Base-by-base conservation (phyloP, 1,140 invertebrate species). In the Branchinecta lynchi region DNA sequence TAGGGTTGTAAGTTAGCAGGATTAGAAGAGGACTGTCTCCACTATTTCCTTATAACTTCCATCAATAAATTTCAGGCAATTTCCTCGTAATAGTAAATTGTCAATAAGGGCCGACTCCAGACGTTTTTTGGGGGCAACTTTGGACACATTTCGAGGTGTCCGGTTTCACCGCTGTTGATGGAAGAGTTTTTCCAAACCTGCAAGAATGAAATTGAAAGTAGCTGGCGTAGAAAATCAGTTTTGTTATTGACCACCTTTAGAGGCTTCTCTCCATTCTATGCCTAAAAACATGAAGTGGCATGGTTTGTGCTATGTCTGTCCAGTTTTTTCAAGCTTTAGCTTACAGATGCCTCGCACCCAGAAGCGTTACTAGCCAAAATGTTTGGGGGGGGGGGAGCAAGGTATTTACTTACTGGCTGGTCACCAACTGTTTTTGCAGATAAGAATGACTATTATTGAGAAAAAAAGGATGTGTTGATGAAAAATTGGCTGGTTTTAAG, bases 241-340 rank as follows among this genome's bases (percentile, higher is more conserved):
- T 60, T 6, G 51, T 60, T 60, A 60, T 6, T 12, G 51, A 60
- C 12, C 12, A 3, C 51, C 12, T 60, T 12, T 20, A 60, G 32
- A 32, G 51, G 6, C 51, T 60, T 60, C 51, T 60, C 17, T 60
- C 17, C n/a, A n/a, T 60, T 60, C 51, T 60, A 60, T 60, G 51
- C 51, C 51, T 60, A 15, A 60, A n/a, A 60, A 20, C 51, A 60
- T 60, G 51, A 60, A 60, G 2, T 60, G 17, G 51, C 17, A 6
- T 20, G 17, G 17, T 60, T 15, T 20, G 17, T 60, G 51, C 17
- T 3, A 60, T 60, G 51, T 60, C 32, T 32, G 2, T 5, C 1
- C 32, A 32, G 12, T 60, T 60, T 60, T 20, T 60, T 60, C n/a
- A 2, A 60, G 51, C 2, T 60, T 12, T 20, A 3, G 51, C 6